Base-by-base conservation (phyloP, 2,113 vertebrate genomes). In the Megaptera novaeangliae region DNA sequence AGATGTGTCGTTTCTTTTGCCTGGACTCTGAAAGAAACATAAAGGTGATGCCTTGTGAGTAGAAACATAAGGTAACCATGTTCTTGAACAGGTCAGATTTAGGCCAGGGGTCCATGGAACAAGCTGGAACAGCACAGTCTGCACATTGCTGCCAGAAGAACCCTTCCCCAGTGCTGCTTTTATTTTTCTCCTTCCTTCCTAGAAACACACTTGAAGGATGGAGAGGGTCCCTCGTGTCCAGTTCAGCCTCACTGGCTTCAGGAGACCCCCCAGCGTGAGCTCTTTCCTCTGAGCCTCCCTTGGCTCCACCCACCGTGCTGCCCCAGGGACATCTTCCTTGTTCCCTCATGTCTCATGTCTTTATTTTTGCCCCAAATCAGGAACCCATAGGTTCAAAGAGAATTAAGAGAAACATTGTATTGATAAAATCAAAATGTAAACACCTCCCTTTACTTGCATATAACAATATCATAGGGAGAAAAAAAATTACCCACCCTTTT, bases 251-350 rank as follows among this genome's bases (percentile, higher is more conserved):
- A 3, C 14, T 34, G 25, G 3, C 36, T 46, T 15, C 69, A 66
- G 80, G 80, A 64, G 41, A 17, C 25, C 12, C 36, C 1, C 14
- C 2, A 34, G n/a, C 6, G 10, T 0, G 5, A 34, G 64, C 23
- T 6, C 2, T 9, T 46, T 36, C 36, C 15, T 34, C 15, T 23
- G 13, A 20, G 0, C 12, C n/a, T 25, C 18, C 27, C 6, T 4
- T 3, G 17, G 8, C 15, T 20, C 18, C 3, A 25, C 2, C 88
- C 25, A 3, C 3, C 8, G 2, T 3, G 1, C 41, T 20, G 55
- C n/a, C 11, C 8, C 2, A 0, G 0, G 8, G 6, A 3, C 31
- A 61, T 44, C 59, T 34, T 57, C 75, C 10, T 88, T 27, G 3
- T 80, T 12, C 55, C 34, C 8, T 41, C 11, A 2, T 39, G 27